These are phyloP conservation scores for Cyrtodaria siliqua DNA, from an alignment of 2,888 invertebrate genomes.

Conservation along the genomic window DNA sequence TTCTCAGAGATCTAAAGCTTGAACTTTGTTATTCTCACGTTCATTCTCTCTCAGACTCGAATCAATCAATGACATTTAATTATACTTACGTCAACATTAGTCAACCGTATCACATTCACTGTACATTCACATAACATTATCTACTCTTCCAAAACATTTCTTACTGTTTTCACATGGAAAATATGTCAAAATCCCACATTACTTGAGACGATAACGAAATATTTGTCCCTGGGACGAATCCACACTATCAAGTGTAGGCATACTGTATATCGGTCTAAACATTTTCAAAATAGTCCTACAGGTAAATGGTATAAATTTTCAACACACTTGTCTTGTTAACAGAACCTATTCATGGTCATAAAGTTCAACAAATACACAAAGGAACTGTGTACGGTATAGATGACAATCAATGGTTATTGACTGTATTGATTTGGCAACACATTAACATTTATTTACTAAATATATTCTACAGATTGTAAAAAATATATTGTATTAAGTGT, in stretches of 20 bases:
- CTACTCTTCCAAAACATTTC: too few relatives aligned
- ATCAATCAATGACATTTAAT: too few relatives aligned
- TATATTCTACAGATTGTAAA: not conserved
- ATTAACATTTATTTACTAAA: not conserved
- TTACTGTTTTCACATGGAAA: too few relatives aligned
- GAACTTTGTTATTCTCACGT: too few relatives aligned
- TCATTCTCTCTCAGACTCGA: too few relatives aligned
- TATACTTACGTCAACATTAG: too few relatives aligned
- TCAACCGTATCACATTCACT: too few relatives aligned
- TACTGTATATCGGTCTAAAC: not conserved
- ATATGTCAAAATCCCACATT: too few relatives aligned
- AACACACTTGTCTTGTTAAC: not conserved
- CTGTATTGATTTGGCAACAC: not conserved
- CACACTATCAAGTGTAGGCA: not conserved
- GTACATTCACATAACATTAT: too few relatives aligned
- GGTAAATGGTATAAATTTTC: not conserved
- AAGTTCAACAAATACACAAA: not conserved
- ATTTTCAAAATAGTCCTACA: not conserved
- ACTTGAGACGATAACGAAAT: not conserved
- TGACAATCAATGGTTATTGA: not conserved
- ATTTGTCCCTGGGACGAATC: not conserved
- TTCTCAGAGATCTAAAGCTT: too few relatives aligned
- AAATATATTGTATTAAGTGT: not conserved
- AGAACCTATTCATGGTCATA: constrained; percentile 4
- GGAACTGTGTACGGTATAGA: not conserved